Conservation (phyloP, 2,113 vertebrate genomes). For the Sceloporus undulatus region DNA sequence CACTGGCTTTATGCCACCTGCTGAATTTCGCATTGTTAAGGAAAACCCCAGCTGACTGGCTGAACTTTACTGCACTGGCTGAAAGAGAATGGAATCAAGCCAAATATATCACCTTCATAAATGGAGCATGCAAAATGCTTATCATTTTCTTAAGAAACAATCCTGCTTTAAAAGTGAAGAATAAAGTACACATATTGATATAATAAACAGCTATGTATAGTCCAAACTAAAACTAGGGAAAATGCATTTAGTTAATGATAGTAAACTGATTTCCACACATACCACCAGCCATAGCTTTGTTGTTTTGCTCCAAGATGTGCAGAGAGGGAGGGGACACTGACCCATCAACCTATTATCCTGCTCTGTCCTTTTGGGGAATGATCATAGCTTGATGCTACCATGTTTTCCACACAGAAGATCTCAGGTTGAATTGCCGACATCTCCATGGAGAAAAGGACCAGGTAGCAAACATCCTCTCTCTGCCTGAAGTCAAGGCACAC, state of each 20-base stretch:
- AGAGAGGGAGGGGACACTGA: background rate
- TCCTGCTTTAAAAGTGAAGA: constrained; percentile 17
- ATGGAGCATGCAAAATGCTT: constrained; percentile 14
- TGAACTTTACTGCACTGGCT: background rate
- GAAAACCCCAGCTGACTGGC: background rate
- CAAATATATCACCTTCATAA: background rate
- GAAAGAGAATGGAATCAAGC: constrained; percentile 13
- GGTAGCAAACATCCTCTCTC: too few relatives aligned
- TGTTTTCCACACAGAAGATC: too few relatives aligned
- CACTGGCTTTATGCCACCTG: background rate
- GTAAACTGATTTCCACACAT: background rate
- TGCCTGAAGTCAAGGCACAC: too few relatives aligned
- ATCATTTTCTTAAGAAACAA: constrained; percentile 8
- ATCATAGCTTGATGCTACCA: too few relatives aligned
- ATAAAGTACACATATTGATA: background rate
- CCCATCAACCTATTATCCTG: too few relatives aligned
- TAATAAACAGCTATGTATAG: too few relatives aligned
- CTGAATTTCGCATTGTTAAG: background rate
- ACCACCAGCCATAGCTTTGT: background rate
- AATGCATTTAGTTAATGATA: background rate
- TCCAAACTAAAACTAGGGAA: background rate
- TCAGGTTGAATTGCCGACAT: too few relatives aligned
- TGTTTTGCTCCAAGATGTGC: background rate
- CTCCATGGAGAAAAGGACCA: too few relatives aligned
- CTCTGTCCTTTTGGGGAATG: too few relatives aligned